Base-by-base conservation (phyloP, 2,113 vertebrate species). In the Sceloporus undulatus region DNA sequence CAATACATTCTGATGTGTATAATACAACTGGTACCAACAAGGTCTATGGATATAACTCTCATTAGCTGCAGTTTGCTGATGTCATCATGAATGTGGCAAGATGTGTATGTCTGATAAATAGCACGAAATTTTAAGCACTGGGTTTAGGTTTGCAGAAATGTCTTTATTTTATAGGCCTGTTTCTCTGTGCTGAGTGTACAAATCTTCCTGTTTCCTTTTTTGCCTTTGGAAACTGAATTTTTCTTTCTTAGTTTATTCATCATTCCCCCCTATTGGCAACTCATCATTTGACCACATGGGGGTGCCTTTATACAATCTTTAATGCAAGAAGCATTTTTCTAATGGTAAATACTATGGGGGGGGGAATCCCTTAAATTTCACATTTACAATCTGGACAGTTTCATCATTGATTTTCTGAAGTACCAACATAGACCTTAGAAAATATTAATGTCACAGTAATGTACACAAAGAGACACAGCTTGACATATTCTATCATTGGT, bases 281-380 rank as follows among this genome's bases (percentile, higher is more conserved):
- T 59, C 42, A 82, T 66, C 19, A 75, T 52, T 66, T 52, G 56
- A 27, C 86, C 86, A 88, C 71, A 48, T 21, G 79, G 59, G 79
- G 71, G 86, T 71, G 82, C 19, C 82, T 76, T 65, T 52, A 34
- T 76, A 52, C 59, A 76, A 76, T 19, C 71, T 87, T 87, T 75
- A 87, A 87, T 18, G 34, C 38, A 9, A 79, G 4, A 87, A 74
- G 6, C 56, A 42, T 82, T 70, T 75, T 52, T 71, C 52, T 62
- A 21, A 74, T n/a, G n/a, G 19, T 2, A 56, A 86, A 71, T 74
- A 65, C 80, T 42, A 42, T 38, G 34, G 34, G 34, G 34, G 34
- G 34, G 34, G 34, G 34, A 34, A 34, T 68, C 2, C n/a, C 10
- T 4, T 29, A 68, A 52, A 83, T 34, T 29, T 59, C 71, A 38